Percentiles rank a stretch among this genome's conserved stretches.
phyloP scores from a whole-genome alignment of 2,797 vertebrate genomes.

The Helicolenus hilgendorfi region DNA sequence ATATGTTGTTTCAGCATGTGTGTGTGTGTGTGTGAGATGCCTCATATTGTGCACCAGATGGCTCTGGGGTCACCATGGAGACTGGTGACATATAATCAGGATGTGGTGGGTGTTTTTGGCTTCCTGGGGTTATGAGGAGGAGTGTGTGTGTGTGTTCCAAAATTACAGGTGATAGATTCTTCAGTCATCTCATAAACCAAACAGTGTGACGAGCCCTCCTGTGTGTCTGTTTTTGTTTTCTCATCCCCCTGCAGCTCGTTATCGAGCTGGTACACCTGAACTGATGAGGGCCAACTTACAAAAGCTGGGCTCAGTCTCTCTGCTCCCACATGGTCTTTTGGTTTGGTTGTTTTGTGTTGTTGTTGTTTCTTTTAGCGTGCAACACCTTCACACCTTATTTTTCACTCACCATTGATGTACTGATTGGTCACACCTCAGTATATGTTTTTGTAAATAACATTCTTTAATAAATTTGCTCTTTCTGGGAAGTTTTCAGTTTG shows the following conservation, averaged over 20 bases:
- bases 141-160: not conserved
- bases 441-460: not conserved
- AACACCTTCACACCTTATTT: not conserved
- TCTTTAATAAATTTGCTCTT: not conserved
- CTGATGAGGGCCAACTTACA: not conserved
- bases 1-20: not conserved
- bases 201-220: not conserved
- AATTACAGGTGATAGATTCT: not conserved
- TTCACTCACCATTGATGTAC: not conserved
- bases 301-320: not conserved
- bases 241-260: not conserved
- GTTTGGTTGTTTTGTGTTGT: not conserved
- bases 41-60: slow-evolving; percentile 60
- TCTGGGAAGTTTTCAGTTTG: not conserved
- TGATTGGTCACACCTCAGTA: not conserved
- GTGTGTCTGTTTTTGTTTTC: not conserved
- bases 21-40: not conserved
- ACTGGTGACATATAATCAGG: slow-evolving; percentile 65
- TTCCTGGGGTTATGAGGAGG: not conserved
- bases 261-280: not conserved
- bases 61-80: slow-evolving; percentile 75
- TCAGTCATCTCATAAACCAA: not conserved
- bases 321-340: not conserved
- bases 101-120: slow-evolving; percentile 28
- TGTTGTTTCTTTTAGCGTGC: not conserved